A percentile compares a stretch with the other conserved stretches of the same genome.
Evolutionary conservation across 2,797 vertebrate species (phyloP).

Genomic region (Holocentrus rufus): DNA sequence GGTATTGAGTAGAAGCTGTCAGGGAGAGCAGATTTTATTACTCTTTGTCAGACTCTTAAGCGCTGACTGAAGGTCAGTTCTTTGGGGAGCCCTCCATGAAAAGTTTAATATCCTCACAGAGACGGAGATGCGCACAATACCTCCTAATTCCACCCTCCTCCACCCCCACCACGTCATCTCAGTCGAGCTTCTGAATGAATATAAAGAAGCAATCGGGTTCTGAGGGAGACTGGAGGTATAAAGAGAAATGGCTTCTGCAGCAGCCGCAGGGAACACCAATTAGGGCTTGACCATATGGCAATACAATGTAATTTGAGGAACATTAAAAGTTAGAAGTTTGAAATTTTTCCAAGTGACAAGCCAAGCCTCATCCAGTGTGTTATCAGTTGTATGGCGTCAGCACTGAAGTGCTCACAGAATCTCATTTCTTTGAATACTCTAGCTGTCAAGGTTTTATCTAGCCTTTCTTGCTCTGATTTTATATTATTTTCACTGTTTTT

Average conservation of each 20-base stretch:
- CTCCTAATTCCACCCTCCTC: conserved; percentile 25
- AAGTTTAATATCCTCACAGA: conserved; percentile 47
- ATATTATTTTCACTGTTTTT: too few species aligned
- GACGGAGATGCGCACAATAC: conserved; percentile 25
- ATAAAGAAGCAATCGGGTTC: conserved; percentile 29
- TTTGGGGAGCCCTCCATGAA: conserved; percentile 30
- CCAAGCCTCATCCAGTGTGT: conserved; percentile 4
- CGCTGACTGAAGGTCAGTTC: conserved; percentile 60
- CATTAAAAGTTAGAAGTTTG: conserved; percentile 29
- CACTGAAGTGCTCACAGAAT: conserved; percentile 23
- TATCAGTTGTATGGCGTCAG: conserved; percentile 5
- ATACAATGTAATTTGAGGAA: conserved; percentile 30
- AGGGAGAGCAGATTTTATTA: conserved; percentile 22
- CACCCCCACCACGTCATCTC: conserved; percentile 9
- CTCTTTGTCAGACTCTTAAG: conserved; percentile 12
- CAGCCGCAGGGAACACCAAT: conserved; percentile 33
- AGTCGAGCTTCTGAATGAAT: conserved; percentile 47
- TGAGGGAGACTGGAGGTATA: conserved; percentile 16
- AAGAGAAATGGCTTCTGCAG: conserved; percentile 25
- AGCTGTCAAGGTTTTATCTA: conserved; percentile 32
- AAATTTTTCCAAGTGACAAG: not conserved
- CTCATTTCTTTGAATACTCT: conserved; percentile 16
- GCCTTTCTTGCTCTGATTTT: not conserved
- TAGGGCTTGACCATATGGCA: conserved; percentile 40
- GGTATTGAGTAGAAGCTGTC: conserved; percentile 13